These are phyloP conservation scores for Pachypeltis micranthus DNA, from an alignment of 1,140 invertebrate genomes.

Conservation along the genomic window DNA sequence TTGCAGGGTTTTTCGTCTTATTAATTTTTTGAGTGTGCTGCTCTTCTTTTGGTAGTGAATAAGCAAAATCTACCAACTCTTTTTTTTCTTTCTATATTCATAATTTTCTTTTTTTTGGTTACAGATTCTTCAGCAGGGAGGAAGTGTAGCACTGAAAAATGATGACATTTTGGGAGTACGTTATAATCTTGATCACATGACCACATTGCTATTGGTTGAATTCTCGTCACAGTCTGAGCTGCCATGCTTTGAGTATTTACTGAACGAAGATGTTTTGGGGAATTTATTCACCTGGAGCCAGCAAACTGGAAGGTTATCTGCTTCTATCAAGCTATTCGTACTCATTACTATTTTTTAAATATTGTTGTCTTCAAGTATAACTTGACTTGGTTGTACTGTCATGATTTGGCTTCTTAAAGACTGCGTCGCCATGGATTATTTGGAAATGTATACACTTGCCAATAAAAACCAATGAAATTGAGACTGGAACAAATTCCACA, in stretches of 20 bases:
- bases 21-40: too few relatives aligned
- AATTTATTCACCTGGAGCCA: conserved; percentile 66
- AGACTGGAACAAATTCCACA: too few relatives aligned
- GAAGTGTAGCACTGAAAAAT: conserved; percentile 42
- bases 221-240: conserved; percentile 36
- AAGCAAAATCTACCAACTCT: too few relatives aligned
- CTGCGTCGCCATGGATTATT: too few relatives aligned
- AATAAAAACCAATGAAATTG: too few relatives aligned
- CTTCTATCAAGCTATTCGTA: not conserved
- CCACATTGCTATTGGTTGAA: conserved; percentile 76
- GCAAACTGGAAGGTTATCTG: conserved; percentile 50
- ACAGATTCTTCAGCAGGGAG: conserved; percentile 30
- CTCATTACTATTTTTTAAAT: conserved; percentile 13
- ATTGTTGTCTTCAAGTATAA: not conserved
- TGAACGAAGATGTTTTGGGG: conserved; percentile 64
- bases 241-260: conserved; percentile 59
- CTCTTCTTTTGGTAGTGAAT: too few relatives aligned
- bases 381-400: too few relatives aligned
- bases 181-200: conserved; percentile 85
- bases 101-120: not conserved
- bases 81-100: not conserved
- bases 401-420: too few relatives aligned
- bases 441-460: too few relatives aligned
- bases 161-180: conserved; percentile 83
- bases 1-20: too few relatives aligned